Percentiles rank a stretch among this genome's conserved stretches.
Conservation (phyloP, 2,797 vertebrate genomes). For the Hylomyscus alleni region DNA sequence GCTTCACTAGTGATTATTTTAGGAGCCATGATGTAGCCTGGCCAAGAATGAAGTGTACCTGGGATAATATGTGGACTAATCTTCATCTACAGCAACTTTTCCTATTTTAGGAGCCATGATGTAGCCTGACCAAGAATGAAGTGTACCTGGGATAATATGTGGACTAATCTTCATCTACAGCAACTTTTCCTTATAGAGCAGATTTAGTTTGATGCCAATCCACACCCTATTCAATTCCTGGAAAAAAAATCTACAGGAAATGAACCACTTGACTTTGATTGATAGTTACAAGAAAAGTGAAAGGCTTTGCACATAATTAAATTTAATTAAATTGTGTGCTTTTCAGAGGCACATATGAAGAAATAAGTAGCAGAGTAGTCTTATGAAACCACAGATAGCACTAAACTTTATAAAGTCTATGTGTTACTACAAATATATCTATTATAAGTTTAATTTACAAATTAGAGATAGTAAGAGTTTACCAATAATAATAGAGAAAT, state of each 20-base stretch:
- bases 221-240: slow-evolving; percentile 20
- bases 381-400: neutral
- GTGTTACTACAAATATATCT: neutral
- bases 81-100: neutral
- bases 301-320: slow-evolving; percentile 41
- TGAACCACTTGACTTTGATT: slow-evolving; percentile 23
- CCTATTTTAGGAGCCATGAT: slow-evolving; percentile 40
- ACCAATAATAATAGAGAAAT: neutral
- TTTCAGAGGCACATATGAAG: slow-evolving; percentile 36
- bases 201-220: neutral
- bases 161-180: neutral
- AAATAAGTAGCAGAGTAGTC: slow-evolving; percentile 16
- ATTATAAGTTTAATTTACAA: neutral
- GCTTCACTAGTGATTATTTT: slow-evolving; percentile 51
- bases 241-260: slow-evolving; percentile 63
- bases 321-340: slow-evolving; percentile 40
- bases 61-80: neutral
- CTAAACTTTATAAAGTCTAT: neutral
- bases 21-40: slow-evolving; percentile 25
- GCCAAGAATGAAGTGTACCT: slow-evolving; percentile 5
- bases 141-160: neutral
- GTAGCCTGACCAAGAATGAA: slow-evolving; percentile 44
- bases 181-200: slow-evolving; percentile 21
- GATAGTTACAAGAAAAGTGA: slow-evolving; percentile 43
- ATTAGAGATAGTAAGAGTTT: neutral